Evolutionary conservation across 1,140 invertebrate genomes (phyloP).

Genomic region (Drosophila navojoa): DNA sequence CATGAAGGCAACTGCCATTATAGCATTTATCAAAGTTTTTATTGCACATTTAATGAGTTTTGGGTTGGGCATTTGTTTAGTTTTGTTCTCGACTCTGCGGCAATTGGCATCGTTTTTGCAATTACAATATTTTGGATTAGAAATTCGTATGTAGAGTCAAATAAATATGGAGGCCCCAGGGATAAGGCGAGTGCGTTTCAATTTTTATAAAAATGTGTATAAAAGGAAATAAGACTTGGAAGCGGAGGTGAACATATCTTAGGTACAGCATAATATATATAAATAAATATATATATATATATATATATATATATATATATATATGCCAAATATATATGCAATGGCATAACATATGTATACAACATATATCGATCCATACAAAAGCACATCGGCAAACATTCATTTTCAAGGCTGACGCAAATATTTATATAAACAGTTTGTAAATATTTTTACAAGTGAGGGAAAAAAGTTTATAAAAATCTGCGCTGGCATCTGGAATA

Average conservation of each 20-base stretch:
- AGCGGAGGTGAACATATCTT: too few species aligned
- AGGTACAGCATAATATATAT: too few species aligned
- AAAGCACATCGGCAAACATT: slow-evolving; percentile 20
- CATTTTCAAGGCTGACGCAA: slow-evolving; percentile 42
- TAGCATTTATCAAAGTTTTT: slow-evolving; percentile 14
- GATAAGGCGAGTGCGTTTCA: too few species aligned
- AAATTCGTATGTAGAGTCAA: background rate
- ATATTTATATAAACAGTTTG: slow-evolving; percentile 74
- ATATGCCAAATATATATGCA: background rate
- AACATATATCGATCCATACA: slow-evolving; percentile 10
- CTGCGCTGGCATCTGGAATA: slow-evolving; percentile 67
- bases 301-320: too few species aligned
- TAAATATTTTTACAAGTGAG: slow-evolving; percentile 78
- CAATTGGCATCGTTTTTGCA: slow-evolving; percentile 13
- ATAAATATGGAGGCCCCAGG: too few species aligned
- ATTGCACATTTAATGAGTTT: slow-evolving; percentile 11
- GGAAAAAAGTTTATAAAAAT: slow-evolving; percentile 77
- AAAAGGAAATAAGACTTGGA: background rate
- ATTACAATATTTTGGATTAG: slow-evolving; percentile 13
- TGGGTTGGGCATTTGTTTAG: slow-evolving; percentile 1
- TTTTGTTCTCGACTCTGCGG: background rate
- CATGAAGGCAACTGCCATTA: slow-evolving; percentile 9
- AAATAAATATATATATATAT: too few species aligned
- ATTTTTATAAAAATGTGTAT: too few species aligned
- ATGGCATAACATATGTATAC: too few species aligned